phyloP scores from a whole-genome alignment of 2,888 invertebrate species.

The Drosophila kambysellisi region DNA sequence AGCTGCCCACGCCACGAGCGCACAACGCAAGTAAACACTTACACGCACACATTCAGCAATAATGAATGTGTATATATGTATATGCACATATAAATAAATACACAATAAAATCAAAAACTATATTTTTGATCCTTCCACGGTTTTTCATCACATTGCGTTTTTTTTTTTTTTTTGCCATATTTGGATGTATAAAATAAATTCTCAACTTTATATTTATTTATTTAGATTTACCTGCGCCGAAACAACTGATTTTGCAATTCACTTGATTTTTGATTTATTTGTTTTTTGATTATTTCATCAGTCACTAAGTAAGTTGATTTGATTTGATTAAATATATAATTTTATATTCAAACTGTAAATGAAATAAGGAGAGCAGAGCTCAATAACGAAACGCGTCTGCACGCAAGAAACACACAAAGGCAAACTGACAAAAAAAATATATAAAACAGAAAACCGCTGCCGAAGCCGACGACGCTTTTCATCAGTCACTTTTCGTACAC shows the following conservation, averaged over 20 bases:
- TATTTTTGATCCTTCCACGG: conserved; percentile 32
- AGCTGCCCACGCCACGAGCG: conserved; percentile 64
- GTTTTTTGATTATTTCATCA: conserved; percentile 26
- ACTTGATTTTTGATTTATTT: neutral
- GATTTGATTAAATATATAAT: conserved; percentile 8
- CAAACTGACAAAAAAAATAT: conserved; percentile 64
- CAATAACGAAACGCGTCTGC: conserved; percentile 71
- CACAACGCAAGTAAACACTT: conserved; percentile 23
- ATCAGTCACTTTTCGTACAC: conserved; percentile 51
- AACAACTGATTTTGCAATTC: conserved; percentile 10
- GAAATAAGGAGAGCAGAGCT: conserved; percentile 36
- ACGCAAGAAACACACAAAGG: conserved; percentile 75
- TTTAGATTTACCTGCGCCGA: conserved; percentile 35
- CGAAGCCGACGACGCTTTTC: conserved; percentile 47
- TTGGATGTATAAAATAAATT: conserved; percentile 13
- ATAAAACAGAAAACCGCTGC: conserved; percentile 47
- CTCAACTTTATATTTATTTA: conserved; percentile 7
- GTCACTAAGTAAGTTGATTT: conserved; percentile 12
- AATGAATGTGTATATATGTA: neutral
- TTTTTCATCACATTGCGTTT: neutral
- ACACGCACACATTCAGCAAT: conserved; percentile 8
- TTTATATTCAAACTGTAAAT: conserved; percentile 31
- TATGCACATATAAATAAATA: conserved; percentile 1
- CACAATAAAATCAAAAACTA: neutral
- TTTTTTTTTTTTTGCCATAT: conserved; percentile 2